Base-by-base conservation (phyloP, 2,113 vertebrate species). In the Hoplias malabaricus region DNA sequence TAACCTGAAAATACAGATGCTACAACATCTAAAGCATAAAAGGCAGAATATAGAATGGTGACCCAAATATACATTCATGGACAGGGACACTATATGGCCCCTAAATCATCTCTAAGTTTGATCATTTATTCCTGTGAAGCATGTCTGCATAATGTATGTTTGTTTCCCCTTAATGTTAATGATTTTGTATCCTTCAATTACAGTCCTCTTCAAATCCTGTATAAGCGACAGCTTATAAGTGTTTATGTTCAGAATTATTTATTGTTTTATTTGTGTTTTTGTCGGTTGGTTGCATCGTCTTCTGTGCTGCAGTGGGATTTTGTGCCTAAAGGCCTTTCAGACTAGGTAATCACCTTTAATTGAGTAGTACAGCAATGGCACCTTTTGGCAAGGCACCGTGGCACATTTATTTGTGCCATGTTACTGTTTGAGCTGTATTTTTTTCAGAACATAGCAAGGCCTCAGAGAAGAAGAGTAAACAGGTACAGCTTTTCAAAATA, bases 221-320 rank as follows among this genome's bases (percentile, higher is more conserved):
- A 69, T 48, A 16, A 31, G 25, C 21, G 23, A 5, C 10, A 50
- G 25, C 25, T 34, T 48, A 40, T 80, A 36, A 68, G 33, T 80
- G 74, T 68, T 70, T 61, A 59, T 80, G 82, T 78, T 78, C 25
- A 69, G 46, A 80, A 75, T 77, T 80, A 70, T 78, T 71, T 27
- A 54, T 57, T 29, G 46, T 71, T 71, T 29, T 63, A 31, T 61
- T 66, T 79, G 67, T 61, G 1, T 56, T 36, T 73, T 65, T 80
- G 46, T 62, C n/a, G 29, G 34, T 75, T 40, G 29, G 43, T 70
- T 75, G 40, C 42, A 21, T 56, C 66, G 67, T 80, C 67, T 33
- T 38, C 46, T 56, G 66, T 61, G 62, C 66, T 67, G 56, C 56
- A 29, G 2, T 2, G 31, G 59, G 31, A 63, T 36, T n/a, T 19